These are phyloP conservation scores for Amphiprion clarkii DNA, from an alignment of 2,797 vertebrate genomes.

Conservation along the genomic window DNA sequence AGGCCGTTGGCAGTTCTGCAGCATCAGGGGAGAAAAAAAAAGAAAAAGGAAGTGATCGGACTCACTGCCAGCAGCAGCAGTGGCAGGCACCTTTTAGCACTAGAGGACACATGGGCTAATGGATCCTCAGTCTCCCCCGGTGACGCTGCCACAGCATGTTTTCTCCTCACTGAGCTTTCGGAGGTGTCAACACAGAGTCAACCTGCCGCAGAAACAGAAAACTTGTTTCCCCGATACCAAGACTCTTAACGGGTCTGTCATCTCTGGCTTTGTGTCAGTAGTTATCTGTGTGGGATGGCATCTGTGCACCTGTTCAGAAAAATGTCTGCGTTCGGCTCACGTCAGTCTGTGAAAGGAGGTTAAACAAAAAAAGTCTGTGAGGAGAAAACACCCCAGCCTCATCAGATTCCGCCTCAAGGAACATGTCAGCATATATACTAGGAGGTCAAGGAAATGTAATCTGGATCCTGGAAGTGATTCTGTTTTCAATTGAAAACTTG, in stretches of 20 bases:
- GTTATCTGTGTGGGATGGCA: slow-evolving; percentile 3
- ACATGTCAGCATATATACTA: slow-evolving; percentile 8
- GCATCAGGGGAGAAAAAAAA: slow-evolving; percentile 43
- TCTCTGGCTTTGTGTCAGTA: slow-evolving; percentile 43
- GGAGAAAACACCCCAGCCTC: slow-evolving; percentile 33
- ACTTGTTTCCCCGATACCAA: not conserved
- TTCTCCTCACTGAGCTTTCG: slow-evolving; percentile 28
- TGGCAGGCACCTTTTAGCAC: slow-evolving; percentile 51
- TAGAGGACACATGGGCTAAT: slow-evolving; percentile 64
- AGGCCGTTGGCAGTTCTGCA: slow-evolving; percentile 65
- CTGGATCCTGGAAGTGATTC: slow-evolving; percentile 16
- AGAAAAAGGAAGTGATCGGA: slow-evolving; percentile 40
- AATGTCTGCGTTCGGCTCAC: slow-evolving; percentile 30
- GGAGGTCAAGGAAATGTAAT: slow-evolving; percentile 26
- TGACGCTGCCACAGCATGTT: slow-evolving; percentile 43
- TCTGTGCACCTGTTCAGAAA: slow-evolving; percentile 26
- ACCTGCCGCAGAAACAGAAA: slow-evolving; percentile 34
- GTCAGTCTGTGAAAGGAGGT: slow-evolving; percentile 25
- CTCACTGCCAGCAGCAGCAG: slow-evolving; percentile 62
- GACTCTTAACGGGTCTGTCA: slow-evolving; percentile 43
- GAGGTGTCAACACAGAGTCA: slow-evolving; percentile 43
- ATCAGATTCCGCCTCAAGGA: slow-evolving; percentile 23
- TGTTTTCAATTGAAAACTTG: slow-evolving; percentile 14
- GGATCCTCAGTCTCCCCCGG: slow-evolving; percentile 43
- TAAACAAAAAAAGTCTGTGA: slow-evolving; percentile 30